These are phyloP conservation scores for Crotalus horridus DNA, from an alignment of 2,113 vertebrate genomes.

Conservation along the genomic window DNA sequence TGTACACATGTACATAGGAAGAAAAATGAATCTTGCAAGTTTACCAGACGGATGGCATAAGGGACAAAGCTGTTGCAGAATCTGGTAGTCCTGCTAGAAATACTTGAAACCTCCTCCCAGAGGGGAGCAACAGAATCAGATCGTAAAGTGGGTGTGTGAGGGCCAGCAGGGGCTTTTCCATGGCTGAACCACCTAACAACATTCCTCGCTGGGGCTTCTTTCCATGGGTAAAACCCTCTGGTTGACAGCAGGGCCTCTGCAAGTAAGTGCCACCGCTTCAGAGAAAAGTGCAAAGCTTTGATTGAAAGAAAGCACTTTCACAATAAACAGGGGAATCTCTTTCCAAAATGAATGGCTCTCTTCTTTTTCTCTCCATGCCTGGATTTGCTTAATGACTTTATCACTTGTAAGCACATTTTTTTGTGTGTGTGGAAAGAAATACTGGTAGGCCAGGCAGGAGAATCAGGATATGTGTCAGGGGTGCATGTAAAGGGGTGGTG, in stretches of 20 bases:
- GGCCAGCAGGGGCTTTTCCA: background rate
- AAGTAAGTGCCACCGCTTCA: background rate
- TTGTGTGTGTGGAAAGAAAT: background rate
- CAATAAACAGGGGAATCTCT: background rate
- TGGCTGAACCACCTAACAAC: background rate
- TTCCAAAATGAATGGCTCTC: background rate
- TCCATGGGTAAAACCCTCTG: background rate
- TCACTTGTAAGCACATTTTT: background rate
- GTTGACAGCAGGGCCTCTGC: background rate
- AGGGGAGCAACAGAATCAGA: no score
- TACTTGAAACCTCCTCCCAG: no score
- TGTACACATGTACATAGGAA: no score
- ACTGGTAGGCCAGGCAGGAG: background rate
- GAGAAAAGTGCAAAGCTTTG: background rate
- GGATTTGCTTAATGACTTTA: background rate
- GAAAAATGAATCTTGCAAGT: no score
- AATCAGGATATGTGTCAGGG: background rate
- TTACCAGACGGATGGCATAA: no score
- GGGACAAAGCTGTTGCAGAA: no score
- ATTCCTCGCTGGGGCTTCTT: background rate
- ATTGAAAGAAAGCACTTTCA: background rate
- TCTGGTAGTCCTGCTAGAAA: no score
- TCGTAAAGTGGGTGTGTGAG: no score
- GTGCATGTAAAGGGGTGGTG: background rate
- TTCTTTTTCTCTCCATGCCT: background rate